Base-by-base conservation (phyloP, 2,888 invertebrate species). In the Flexamia atlantica region DNA sequence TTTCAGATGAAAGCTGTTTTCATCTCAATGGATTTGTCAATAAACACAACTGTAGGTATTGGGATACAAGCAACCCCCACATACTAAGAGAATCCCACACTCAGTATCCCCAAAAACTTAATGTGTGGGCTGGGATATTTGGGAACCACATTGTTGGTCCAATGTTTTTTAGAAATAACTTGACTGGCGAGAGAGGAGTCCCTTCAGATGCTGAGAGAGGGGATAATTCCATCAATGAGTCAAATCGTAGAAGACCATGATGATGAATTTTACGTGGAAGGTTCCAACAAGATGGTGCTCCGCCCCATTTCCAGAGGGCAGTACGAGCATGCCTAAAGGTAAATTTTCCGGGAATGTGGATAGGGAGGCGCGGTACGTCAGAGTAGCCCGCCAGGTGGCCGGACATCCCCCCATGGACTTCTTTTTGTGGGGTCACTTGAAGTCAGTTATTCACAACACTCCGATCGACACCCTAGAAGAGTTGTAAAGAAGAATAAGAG, bases 11-110 rank as follows among this genome's bases (percentile, higher is more conserved):
- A 36, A 68, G 68, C 14, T 3, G 30, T 68, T 68, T 68, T 68
- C 17, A 9, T 32, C 1, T 68, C 2, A 68, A 30, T 30, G 68
- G 68, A 17, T 30, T 68, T 68, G 68, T 68, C n/a, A n/a, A n/a
- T n/a, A n/a, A n/a, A n/a, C n/a, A n/a, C n/a, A n/a, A n/a, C 17
- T 68, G 30, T 68, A 68, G 68, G 68, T 68, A 68, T 14, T 68
- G 30, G 68, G 68, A 68, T 14, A 25, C 25, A 68, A n/a, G 3
- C 68, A 68, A 68, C 68, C 68, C 68, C 17, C 68, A 68, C 17
- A 30, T 68, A 9, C 3, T 68, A 3, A 9, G 68, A 5, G 68
- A 68, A 17, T 46, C 46, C 36, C 17, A n/a, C n/a, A n/a, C n/a
- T n/a, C 46, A 46, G 17, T 46, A 46, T 46, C 46, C 46, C 3